Conservation (phyloP, 2,797 vertebrate species). For the Eulemur mongoz region DNA sequence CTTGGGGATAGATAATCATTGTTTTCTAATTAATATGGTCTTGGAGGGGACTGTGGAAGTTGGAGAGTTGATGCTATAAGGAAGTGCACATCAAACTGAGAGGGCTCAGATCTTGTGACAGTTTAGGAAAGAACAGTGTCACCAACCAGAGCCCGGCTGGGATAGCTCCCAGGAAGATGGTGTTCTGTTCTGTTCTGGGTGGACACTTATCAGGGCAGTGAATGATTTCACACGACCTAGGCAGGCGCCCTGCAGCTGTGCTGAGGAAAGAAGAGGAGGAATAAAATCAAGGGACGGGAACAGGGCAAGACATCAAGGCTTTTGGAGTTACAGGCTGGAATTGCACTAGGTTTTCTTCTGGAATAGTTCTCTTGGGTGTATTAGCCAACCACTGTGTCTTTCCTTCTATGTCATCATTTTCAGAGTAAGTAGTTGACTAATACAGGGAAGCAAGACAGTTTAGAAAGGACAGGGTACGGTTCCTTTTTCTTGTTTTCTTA, state of each 20-base stretch:
- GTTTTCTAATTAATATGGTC: neutral
- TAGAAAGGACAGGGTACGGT: too few species aligned
- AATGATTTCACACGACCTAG: neutral
- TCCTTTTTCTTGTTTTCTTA: neutral
- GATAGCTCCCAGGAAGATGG: neutral
- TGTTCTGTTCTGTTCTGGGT: neutral
- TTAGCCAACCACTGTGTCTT: neutral
- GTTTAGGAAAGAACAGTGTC: neutral
- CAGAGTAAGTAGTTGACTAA: neutral
- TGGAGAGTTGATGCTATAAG: neutral
- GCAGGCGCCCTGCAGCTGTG: neutral
- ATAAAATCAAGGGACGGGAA: neutral
- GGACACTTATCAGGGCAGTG: neutral
- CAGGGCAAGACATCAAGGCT: neutral
- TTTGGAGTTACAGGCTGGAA: neutral
- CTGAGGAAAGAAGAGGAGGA: neutral
- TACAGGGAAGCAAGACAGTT: neutral
- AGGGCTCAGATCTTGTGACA: neutral
- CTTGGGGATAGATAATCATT: neutral
- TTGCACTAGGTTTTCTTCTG: neutral
- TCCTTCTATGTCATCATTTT: neutral
- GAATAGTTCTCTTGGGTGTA: neutral
- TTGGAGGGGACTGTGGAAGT: neutral
- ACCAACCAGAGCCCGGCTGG: too few species aligned
- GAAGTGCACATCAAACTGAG: neutral